Evolutionary conservation across 2,888 invertebrate species (phyloP), one percentile per base, ranked within the genome.

Genomic region (Agrochola macilenta): DNA sequence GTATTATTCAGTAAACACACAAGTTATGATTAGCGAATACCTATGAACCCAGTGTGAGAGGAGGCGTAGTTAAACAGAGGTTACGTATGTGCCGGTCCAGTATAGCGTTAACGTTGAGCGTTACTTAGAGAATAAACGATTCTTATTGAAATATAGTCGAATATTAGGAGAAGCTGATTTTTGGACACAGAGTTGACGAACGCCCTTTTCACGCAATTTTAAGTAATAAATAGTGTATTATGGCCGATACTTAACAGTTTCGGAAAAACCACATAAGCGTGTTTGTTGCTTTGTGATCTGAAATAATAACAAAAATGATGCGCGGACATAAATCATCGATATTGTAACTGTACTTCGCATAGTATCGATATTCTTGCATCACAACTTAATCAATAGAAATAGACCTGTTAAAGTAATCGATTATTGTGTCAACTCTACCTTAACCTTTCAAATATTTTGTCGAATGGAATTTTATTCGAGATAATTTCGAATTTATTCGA

Each of bases 71-170:
- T 20, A 74, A 77, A 61, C 61, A 61, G 54, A 68, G 65, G 69
- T 54, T 81, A 80, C 74, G 87, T 84, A 83, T 46, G 78, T 78
- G 64, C 84, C 89, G 79, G 82, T 87, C 88, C 86, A 87, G 84
- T 69, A 57, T 84, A 87, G 86, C 17, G 46, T 81, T 60, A 86
- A 84, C 39, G 79, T 86, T 79, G 69, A 79, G 74, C 78, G 74
- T 76, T 83, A 71, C 64, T 81, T 87, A 85, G 84, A 72, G 49
- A 74, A 69, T 70, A 76, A 78, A 77, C 66, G 69, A 77, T 81
- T 86, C 69, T 85, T 66, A 84, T 77, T 81, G 76, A 77, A 79
- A 78, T 78, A 64, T 85, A 85, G 69, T 52, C 60, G 57, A 78
- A 83, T 76, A 64, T 83, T 87, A 88, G 87, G 58, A 49, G 0